phyloP scores from a whole-genome alignment of 2,888 invertebrate species.

The Leptinotarsa tumamoca region DNA sequence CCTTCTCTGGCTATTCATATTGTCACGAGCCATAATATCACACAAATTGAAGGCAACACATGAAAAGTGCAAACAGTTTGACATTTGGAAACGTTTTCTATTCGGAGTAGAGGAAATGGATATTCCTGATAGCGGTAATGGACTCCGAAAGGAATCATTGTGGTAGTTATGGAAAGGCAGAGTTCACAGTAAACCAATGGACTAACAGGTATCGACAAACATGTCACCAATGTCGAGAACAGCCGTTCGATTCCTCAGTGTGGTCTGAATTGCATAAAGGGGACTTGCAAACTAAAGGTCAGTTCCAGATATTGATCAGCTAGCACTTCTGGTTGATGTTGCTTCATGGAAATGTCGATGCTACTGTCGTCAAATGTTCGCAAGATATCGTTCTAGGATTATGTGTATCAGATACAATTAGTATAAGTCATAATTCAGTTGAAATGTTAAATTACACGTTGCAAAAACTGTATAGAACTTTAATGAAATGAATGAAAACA shows the following conservation, averaged over 20 bases:
- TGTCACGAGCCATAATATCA: neutral
- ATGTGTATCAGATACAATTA: no score
- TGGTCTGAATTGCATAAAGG: neutral
- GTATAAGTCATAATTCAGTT: no score
- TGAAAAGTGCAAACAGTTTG: constrained; percentile 22
- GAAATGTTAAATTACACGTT: no score
- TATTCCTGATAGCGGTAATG: constrained; percentile 49
- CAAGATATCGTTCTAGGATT: no score
- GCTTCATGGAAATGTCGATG: no score
- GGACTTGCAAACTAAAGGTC: neutral
- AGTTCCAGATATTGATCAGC: neutral
- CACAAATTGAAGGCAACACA: neutral
- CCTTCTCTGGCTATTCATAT: neutral
- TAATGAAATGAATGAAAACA: no score
- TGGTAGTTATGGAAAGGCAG: constrained; percentile 38
- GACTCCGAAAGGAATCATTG: constrained; percentile 52
- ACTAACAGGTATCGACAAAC: constrained; percentile 33
- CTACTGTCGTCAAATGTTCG: no score
- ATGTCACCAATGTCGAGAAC: constrained; percentile 35
- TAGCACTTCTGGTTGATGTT: neutral
- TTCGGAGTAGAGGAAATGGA: constrained; percentile 27
- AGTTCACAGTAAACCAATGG: constrained; percentile 27
- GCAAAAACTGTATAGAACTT: no score
- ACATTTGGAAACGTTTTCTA: constrained; percentile 6
- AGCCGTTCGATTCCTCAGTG: constrained; percentile 13